Percentiles rank a stretch among this genome's conserved stretches.
These are phyloP conservation scores for Hermaeophaga mercurialis DNA, from an alignment of 2,888 invertebrate species.

Conservation along the genomic window DNA sequence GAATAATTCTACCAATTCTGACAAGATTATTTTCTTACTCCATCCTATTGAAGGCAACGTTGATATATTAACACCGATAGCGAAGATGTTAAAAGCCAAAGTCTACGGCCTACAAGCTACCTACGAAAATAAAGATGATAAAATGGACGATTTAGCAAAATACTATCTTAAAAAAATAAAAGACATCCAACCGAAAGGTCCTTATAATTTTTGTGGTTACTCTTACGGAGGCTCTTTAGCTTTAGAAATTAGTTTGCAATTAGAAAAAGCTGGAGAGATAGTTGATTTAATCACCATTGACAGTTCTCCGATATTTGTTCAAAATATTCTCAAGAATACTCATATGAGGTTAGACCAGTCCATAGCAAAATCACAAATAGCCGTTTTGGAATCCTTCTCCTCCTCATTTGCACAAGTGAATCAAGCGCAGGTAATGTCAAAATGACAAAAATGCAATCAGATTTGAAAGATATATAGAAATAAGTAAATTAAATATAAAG, in stretches of 20 bases:
- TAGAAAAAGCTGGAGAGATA: conserved; percentile 33
- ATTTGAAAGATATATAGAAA: no score
- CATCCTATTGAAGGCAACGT: conserved; percentile 39
- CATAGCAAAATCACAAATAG: conserved; percentile 13
- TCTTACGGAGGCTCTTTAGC: conserved; percentile 35
- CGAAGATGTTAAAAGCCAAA: conserved; percentile 30
- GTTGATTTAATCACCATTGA: conserved; percentile 33
- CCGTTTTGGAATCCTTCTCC: conserved; percentile 24
- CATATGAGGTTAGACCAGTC: conserved; percentile 19
- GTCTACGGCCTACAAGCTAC: conserved; percentile 37
- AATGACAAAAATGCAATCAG: no score
- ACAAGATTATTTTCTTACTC: conserved; percentile 33
- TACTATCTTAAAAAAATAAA: conserved; percentile 27
- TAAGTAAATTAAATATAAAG: no score
- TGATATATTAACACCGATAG: conserved; percentile 28
- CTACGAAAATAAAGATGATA: conserved; percentile 21
- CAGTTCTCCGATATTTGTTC: conserved; percentile 31
- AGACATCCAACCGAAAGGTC: conserved; percentile 32
- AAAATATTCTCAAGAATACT: conserved; percentile 20
- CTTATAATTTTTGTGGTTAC: conserved; percentile 38
- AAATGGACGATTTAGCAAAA: conserved; percentile 24
- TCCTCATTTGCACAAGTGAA: conserved; percentile 22
- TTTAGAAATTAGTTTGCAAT: conserved; percentile 34
- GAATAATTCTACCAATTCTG: conserved; percentile 17
- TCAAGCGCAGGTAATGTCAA: conserved; percentile 26